A percentile compares a stretch with the other conserved stretches of the same genome.
Evolutionary conservation across 2,113 vertebrate species (phyloP).

Genomic region (Pavo muticus): DNA sequence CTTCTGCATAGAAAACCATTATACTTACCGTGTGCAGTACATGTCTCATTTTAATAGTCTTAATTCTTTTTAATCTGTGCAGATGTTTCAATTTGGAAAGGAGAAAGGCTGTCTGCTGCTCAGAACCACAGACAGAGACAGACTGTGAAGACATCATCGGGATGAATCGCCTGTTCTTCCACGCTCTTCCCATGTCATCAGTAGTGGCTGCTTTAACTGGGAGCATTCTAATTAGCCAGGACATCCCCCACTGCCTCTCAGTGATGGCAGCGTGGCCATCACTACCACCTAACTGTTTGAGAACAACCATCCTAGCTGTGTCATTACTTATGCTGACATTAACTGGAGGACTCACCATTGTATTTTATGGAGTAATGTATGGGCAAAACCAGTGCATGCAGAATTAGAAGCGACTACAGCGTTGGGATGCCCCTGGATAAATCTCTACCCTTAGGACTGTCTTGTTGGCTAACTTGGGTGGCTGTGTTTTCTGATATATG

Average conservation of each 20-base stretch:
- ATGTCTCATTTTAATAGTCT: neutral
- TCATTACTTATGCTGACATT: neutral
- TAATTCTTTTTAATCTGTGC: conserved; percentile 6
- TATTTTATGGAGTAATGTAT: neutral
- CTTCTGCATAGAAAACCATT: neutral
- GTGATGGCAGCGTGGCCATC: neutral
- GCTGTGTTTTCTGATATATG: neutral
- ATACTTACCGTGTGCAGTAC: neutral
- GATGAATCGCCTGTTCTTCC: neutral
- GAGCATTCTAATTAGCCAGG: neutral
- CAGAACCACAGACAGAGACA: neutral
- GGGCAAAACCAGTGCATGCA: neutral
- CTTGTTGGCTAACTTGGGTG: neutral
- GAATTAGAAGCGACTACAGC: neutral
- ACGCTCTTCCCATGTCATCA: neutral
- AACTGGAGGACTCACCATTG: neutral
- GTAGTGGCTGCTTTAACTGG: neutral
- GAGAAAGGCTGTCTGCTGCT: neutral
- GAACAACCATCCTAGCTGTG: neutral
- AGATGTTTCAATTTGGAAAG: neutral
- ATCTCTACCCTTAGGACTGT: neutral
- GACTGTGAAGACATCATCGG: neutral
- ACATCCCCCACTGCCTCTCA: neutral
- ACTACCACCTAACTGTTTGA: neutral
- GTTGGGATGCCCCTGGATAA: neutral